Base-by-base conservation (phyloP, 2,113 vertebrate genomes). In the Brachyhypopomus occidentalis region DNA sequence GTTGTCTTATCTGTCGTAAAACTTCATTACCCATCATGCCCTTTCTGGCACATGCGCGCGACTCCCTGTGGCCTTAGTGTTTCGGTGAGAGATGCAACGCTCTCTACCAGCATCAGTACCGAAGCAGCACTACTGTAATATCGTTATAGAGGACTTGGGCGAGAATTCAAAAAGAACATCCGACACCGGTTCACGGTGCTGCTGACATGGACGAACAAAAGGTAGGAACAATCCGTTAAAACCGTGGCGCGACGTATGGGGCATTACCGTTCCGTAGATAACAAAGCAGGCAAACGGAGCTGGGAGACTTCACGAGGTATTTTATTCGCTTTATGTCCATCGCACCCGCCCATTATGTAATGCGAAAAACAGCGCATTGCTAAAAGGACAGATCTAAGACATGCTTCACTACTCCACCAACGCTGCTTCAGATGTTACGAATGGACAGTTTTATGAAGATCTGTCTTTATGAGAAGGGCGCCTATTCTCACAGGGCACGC, bases 141-240 rank as follows among this genome's bases (percentile, higher is more conserved):
- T 86, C 52, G 63, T 76, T 72, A 73, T 38, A 23, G 63, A 56
- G 72, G 67, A 52, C 56, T 59, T n/a, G 70, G 45, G 81, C 34
- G 5, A 14, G 72, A 48, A 62, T 60, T 52, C 45, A 71, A 45
- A 55, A 71, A 74, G 82, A 66, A 83, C 82, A 74, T 75, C 71
- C 70, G 71, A 78, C 67, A 78, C 82, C 67, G 88, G 87, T 36
- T 60, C 70, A 70, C 58, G 80, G 75, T 80, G 75, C 76, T 76
- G 76, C 72, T 82, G 84, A 55, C 70, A 94, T 94, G 93, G 93
- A 89, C 12, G 93, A 94, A 79, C 92, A 94, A 82, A 94, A 93
- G 92, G 93, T 94, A 89, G 89, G 90, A 79, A 41, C 62, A 52
- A 58, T 77, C 80, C 20, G 83, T 70, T 83, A 79, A 91, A 89